Evolutionary conservation across 2,113 vertebrate genomes (phyloP).

Genomic region (Myotis brandtii): DNA sequence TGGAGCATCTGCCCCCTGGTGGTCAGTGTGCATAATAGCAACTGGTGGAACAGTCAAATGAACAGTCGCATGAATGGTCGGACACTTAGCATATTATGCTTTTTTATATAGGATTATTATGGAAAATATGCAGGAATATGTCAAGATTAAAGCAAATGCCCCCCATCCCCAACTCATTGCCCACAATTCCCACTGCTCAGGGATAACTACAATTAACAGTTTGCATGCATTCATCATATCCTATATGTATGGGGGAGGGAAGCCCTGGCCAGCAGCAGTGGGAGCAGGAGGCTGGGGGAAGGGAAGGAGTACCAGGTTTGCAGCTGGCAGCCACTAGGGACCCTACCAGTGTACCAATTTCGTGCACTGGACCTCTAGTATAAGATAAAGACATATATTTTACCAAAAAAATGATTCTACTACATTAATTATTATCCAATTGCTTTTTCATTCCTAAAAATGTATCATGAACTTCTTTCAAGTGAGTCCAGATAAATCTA

Average conservation of each 20-base stretch:
- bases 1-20: too few species aligned
- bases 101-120: background rate
- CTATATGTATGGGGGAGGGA: too few species aligned
- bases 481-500: background rate
- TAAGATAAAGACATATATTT: background rate
- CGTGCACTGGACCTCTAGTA: too few species aligned
- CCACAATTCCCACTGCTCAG: background rate
- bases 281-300: too few species aligned
- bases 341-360: too few species aligned
- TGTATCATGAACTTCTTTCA: background rate
- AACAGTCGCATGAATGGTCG: too few species aligned
- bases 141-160: background rate
- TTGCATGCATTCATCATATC: background rate
- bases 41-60: too few species aligned
- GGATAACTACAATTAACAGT: background rate
- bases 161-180: background rate
- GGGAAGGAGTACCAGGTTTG: too few species aligned
- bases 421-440: background rate
- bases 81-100: too few species aligned
- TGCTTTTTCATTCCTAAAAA: background rate
- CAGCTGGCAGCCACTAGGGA: too few species aligned
- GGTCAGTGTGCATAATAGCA: too few species aligned
- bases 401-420: background rate
- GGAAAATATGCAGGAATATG: background rate
- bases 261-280: too few species aligned